Conservation (phyloP, 2,113 vertebrate species). For the Euleptes europaea region DNA sequence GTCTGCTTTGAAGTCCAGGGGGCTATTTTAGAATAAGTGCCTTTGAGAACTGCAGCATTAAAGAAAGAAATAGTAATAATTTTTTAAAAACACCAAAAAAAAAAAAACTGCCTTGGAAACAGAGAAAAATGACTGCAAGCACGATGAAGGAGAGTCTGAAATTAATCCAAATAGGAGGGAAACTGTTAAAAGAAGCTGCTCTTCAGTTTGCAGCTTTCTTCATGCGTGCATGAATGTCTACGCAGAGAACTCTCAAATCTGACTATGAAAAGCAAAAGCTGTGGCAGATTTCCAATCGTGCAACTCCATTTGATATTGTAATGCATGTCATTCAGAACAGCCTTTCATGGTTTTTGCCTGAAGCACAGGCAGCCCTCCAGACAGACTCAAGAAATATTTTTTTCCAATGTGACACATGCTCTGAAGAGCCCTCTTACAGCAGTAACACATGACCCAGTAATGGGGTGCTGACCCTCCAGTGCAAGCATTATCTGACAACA, state of each 20-base stretch:
- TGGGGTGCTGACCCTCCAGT: background rate
- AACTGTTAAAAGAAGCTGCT: slow-evolving; percentile 5
- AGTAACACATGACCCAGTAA: background rate
- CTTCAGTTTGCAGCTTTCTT: slow-evolving; percentile 50
- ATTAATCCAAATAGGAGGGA: slow-evolving; percentile 12
- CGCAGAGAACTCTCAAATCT: slow-evolving; percentile 3
- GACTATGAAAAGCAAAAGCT: slow-evolving; percentile 19
- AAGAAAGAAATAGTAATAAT: background rate
- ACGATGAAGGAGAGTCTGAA: fast-evolving
- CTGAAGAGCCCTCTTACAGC: slow-evolving; percentile 30
- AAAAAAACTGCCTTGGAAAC: background rate
- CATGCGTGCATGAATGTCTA: background rate
- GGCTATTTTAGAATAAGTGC: background rate
- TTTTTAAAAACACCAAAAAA: background rate
- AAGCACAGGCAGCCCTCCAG: slow-evolving; percentile 71
- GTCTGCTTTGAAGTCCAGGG: background rate
- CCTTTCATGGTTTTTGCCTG: slow-evolving; percentile 66
- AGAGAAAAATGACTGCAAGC: background rate
- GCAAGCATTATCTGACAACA: fast-evolving
- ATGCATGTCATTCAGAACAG: slow-evolving; percentile 69
- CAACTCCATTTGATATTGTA: slow-evolving; percentile 67
- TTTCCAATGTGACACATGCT: background rate
- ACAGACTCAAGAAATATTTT: slow-evolving; percentile 55
- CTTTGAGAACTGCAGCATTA: background rate
- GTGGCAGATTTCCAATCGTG: slow-evolving; percentile 62